Base-by-base conservation (phyloP, 2,888 invertebrate species). In the Cosmia pyralina region DNA sequence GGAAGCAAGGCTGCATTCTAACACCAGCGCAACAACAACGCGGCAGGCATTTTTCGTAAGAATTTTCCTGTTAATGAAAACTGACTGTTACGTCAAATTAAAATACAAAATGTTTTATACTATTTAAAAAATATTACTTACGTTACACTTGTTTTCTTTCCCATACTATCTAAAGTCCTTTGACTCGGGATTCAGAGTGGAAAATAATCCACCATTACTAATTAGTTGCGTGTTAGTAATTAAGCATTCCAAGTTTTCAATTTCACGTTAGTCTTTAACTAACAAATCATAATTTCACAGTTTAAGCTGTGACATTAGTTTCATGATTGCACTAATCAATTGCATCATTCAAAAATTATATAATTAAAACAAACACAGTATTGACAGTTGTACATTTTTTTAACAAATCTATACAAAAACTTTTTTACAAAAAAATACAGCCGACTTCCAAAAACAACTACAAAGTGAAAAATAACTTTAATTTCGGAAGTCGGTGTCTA, bases 261-360 rank as follows among this genome's bases (percentile, higher is more conserved):
- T 34, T 28, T 48, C 11, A 55, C 44, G 11, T 11, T 50, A 60
- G 0, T 41, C 15, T n/a, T 48, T 15, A 74, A 15, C 50, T 38
- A 52, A 58, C 50, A 77, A 69, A 69, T 76, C 38, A 77, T 28
- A 70, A 64, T 65, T 76, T 64, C 63, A 59, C 41, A 59, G 62
- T 75, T 58, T 52, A 17, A 52, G 19, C 28, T 48, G 15, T 53
- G n/a, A 34, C 57, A 71, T 66, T 2, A 15, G n/a, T 62, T 66
- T 60, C n/a, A 28, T 48, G 48, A 41, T 34, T 59, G 11, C 17
- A 46, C 57, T 58, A 52, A 38, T 34, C 50, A 77, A 63, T 28
- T 13, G 11, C 41, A 48, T 65, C n/a, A 50, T 58, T 44, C 38
- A 38, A 44, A 44, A 41, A 19, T 17, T 15, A 7, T 17, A 17